A percentile compares a stretch with the other conserved stretches of the same genome.
phyloP scores from a whole-genome alignment of 2,797 vertebrate genomes.

The Menidia menidia region DNA sequence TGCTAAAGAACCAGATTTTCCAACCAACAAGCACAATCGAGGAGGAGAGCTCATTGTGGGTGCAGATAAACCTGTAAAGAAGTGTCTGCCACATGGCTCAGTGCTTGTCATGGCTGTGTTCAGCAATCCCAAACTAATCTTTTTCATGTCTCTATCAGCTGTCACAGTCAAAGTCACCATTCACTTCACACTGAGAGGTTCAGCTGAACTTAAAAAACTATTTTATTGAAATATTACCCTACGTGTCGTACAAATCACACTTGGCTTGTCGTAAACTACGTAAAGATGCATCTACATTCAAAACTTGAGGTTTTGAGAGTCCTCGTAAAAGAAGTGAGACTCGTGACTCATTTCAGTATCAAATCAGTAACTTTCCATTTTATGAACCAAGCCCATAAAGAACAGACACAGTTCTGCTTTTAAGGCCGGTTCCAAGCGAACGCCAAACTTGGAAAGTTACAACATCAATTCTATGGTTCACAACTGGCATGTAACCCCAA shows the following conservation, averaged over 20 bases:
- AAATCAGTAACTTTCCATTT: too few species aligned
- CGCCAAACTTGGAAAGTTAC: constrained; percentile 60
- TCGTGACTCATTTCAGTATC: too few species aligned
- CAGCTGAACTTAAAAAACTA: neutral
- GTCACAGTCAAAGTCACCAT: too few species aligned
- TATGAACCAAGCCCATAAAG: too few species aligned
- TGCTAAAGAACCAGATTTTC: constrained; percentile 37
- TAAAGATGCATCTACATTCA: too few species aligned
- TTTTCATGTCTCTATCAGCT: too few species aligned
- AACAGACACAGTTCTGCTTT: constrained; percentile 23
- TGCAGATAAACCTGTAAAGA: neutral
- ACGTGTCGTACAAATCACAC: too few species aligned
- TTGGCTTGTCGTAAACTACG: too few species aligned
- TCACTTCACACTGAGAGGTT: neutral
- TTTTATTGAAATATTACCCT: neutral
- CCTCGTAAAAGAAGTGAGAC: too few species aligned
- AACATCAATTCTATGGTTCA: constrained; percentile 40
- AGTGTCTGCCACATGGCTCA: neutral
- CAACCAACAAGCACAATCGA: constrained; percentile 18
- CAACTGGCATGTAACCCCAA: constrained; percentile 50
- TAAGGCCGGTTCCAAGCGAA: constrained; percentile 27
- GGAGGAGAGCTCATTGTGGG: constrained; percentile 9
- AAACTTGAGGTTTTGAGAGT: too few species aligned
- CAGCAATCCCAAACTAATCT: too few species aligned
- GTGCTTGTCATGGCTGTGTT: too few species aligned